A percentile compares a stretch with the other conserved stretches of the same genome.
These are phyloP conservation scores for Dendroctonus ponderosae DNA, from an alignment of 1,140 invertebrate species.

Conservation along the genomic window DNA sequence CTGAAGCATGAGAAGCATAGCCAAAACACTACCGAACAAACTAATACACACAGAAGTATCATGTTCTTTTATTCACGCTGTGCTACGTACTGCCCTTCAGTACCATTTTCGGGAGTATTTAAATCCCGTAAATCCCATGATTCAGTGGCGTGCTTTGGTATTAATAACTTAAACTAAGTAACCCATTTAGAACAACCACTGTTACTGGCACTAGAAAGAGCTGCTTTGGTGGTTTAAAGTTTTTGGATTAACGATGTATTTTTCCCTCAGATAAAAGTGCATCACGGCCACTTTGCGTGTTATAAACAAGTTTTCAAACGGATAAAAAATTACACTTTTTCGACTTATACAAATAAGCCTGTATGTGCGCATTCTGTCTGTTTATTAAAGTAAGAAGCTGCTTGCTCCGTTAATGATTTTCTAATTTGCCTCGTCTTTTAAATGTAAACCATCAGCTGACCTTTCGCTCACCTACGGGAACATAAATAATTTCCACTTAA, in stretches of 20 bases:
- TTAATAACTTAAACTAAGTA: neutral
- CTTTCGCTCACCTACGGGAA: no score
- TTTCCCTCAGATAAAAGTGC: no score
- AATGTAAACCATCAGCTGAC: no score
- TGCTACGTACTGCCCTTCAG: slow-evolving; percentile 14
- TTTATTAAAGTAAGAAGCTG: no score
- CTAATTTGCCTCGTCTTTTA: no score
- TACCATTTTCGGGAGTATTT: neutral
- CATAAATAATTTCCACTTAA: no score
- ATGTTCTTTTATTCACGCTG: slow-evolving; percentile 12
- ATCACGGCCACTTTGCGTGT: no score
- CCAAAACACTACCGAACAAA: slow-evolving; percentile 14
- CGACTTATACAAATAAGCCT: no score
- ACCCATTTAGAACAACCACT: neutral
- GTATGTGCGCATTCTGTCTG: no score
- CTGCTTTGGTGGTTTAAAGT: neutral
- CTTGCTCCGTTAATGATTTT: no score
- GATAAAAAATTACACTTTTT: no score
- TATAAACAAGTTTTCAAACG: no score
- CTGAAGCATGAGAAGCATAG: slow-evolving; percentile 9
- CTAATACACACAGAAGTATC: slow-evolving; percentile 15
- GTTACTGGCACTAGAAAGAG: neutral
- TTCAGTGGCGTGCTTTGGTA: slow-evolving; percentile 8
- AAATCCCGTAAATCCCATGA: neutral
- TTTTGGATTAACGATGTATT: neutral